phyloP scores from a whole-genome alignment of 2,113 vertebrate species.

The Eolophus roseicapilla region DNA sequence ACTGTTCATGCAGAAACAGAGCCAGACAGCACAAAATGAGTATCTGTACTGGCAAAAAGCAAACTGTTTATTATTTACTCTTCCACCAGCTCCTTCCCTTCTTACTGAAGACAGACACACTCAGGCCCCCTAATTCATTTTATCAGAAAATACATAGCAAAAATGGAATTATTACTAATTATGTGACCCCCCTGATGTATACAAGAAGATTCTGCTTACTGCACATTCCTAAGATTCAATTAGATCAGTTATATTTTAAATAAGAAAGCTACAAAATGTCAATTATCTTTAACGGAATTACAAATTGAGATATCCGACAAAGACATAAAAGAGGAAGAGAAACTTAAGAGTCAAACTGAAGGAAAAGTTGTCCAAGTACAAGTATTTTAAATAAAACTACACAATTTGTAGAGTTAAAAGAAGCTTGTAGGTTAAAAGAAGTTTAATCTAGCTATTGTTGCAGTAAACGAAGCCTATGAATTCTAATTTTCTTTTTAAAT shows the following conservation, averaged over 20 bases:
- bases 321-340: background rate
- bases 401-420: background rate
- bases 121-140: background rate
- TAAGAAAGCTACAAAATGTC: background rate
- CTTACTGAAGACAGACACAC: background rate
- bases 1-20: conserved; percentile 11
- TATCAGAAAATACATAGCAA: background rate
- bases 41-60: background rate
- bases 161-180: background rate
- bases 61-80: background rate
- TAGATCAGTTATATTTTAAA: background rate
- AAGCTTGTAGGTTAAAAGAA: background rate
- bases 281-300: background rate
- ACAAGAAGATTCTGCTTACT: background rate
- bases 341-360: background rate
- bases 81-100: background rate
- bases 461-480: background rate
- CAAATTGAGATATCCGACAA: background rate
- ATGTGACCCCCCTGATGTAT: background rate
- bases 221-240: background rate
- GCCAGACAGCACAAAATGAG: background rate
- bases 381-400: background rate
- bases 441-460: background rate
- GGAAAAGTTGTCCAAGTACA: background rate
- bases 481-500: background rate